Conservation (phyloP, 2,113 vertebrate species). For the Rhipidura dahli region DNA sequence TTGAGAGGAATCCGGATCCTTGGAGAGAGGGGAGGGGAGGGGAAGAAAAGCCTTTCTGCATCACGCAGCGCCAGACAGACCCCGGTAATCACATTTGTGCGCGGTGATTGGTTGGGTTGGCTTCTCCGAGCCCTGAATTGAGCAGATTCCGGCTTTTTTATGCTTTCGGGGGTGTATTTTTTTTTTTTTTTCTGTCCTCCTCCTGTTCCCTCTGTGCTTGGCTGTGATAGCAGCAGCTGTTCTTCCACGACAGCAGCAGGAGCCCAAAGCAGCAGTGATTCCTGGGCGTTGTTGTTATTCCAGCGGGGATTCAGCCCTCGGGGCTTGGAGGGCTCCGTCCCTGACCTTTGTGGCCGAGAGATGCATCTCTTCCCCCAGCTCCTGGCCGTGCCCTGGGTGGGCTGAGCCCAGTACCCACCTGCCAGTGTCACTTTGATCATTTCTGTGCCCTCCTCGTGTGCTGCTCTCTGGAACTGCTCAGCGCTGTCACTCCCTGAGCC, state of each 20-base stretch:
- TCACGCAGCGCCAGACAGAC: background rate
- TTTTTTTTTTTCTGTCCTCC: background rate
- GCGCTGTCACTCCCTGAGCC: background rate
- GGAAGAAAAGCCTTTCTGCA: background rate
- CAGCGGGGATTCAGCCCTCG: background rate
- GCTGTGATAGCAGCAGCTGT: background rate
- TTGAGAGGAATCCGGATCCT: background rate
- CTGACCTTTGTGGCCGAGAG: background rate
- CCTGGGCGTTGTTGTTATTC: background rate
- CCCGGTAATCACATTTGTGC: background rate
- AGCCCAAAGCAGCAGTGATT: background rate
- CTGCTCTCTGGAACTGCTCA: background rate
- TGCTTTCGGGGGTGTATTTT: background rate
- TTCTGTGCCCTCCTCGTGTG: background rate
- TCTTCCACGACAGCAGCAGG: background rate
- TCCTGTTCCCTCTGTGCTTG: background rate
- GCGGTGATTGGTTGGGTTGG: background rate
- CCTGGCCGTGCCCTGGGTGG: fast-evolving
- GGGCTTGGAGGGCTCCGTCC: background rate
- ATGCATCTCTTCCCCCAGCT: background rate
- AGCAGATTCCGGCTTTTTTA: constrained; percentile 5
- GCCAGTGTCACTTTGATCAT: background rate
- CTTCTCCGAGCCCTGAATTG: background rate
- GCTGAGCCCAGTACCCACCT: background rate
- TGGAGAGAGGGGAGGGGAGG: background rate